phyloP scores from a whole-genome alignment of 37 sponge, comb jelly and placozoan species.

The Axinella damicornis region DNA sequence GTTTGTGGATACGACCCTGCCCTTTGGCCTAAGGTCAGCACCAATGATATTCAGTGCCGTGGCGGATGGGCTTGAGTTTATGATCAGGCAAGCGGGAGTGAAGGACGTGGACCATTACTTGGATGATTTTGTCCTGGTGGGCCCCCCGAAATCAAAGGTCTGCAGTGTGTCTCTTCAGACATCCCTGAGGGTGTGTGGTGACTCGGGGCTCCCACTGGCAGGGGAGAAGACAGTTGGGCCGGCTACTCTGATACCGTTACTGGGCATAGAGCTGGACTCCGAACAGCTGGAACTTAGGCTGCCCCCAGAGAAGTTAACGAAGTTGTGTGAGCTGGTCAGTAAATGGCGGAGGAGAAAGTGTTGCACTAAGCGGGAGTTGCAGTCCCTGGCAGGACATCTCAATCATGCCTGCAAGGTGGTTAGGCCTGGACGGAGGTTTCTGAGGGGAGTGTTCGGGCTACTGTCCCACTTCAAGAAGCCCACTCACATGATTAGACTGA shows the following conservation, averaged over 20 bases:
- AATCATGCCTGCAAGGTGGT: slow-evolving; percentile 31
- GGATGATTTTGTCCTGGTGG: slow-evolving; percentile 15
- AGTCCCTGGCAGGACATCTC: slow-evolving; percentile 28
- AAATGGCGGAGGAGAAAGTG: slow-evolving; percentile 6
- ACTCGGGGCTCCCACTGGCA: slow-evolving; percentile 1
- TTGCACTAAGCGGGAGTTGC: slow-evolving; percentile 19
- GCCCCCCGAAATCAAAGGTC: not conserved
- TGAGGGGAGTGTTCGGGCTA: slow-evolving; percentile 23
- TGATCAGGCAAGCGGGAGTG: not conserved
- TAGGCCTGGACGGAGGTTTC: slow-evolving; percentile 8
- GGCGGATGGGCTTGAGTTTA: not conserved
- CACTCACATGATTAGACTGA: slow-evolving; percentile 11
- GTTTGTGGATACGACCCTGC: slow-evolving; percentile 3
- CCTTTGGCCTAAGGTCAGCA: slow-evolving; percentile 14
- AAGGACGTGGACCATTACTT: not conserved
- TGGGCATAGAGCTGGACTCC: slow-evolving; percentile 22
- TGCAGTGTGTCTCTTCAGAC: not conserved
- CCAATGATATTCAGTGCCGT: slow-evolving; percentile 4
- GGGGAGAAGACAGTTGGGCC: slow-evolving; percentile 23
- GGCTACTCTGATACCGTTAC: slow-evolving; percentile 7
- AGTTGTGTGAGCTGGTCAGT: not conserved
- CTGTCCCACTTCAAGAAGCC: not conserved
- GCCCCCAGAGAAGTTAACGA: slow-evolving; percentile 1
- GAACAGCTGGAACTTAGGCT: slow-evolving; percentile 1
- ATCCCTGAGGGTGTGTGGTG: not conserved